phyloP scores from a whole-genome alignment of 2,113 vertebrate species.

The Mesocricetus auratus region DNA sequence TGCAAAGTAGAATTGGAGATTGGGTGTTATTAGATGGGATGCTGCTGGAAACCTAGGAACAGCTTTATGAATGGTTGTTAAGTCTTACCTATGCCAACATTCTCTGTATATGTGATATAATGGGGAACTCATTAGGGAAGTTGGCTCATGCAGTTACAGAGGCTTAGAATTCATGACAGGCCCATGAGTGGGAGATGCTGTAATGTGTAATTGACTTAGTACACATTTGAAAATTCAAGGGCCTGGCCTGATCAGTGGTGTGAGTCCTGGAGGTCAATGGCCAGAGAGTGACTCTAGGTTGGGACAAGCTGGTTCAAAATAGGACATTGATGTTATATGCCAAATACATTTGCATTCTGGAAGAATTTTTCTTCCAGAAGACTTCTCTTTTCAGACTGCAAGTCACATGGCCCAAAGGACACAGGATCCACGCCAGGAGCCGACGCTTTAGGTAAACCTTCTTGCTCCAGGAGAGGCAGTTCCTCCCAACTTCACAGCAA shows the following conservation, averaged over 20 bases:
- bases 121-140: not conserved
- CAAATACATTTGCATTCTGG: conserved; percentile 42
- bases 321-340: not conserved
- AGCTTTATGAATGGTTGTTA: not conserved
- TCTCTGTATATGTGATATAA: not conserved
- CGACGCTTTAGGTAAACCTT: conserved; percentile 24
- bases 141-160: not conserved
- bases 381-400: conserved; percentile 24
- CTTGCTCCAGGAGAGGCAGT: not conserved
- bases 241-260: too few species aligned
- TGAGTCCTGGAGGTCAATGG: not conserved
- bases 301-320: not conserved
- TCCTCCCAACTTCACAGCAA: not conserved
- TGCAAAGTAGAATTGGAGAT: not conserved
- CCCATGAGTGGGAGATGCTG: not conserved
- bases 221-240: not conserved
- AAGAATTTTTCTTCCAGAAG: conserved; percentile 28
- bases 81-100: not conserved
- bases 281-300: not conserved
- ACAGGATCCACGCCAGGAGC: not conserved
- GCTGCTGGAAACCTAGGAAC: not conserved
- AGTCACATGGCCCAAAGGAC: not conserved
- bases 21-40: too few species aligned
- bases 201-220: not conserved
- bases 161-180: not conserved